Base-by-base conservation (phyloP, 1,140 invertebrate species). In the Melipona quadrifasciata region DNA sequence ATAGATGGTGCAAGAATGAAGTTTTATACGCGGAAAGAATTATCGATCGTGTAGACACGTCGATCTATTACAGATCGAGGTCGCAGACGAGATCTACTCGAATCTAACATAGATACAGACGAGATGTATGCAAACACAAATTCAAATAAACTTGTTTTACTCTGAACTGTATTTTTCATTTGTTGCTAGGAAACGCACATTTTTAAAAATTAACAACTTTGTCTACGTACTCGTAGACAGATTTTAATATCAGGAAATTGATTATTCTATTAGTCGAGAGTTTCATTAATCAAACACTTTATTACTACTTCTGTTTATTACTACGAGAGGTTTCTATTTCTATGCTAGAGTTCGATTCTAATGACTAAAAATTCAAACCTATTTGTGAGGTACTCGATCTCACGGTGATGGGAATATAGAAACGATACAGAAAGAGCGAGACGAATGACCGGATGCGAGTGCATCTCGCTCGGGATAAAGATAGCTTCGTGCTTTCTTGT, bases 401-500 rank as follows among this genome's bases (percentile, higher is more conserved):
- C 39, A 0, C 8, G 58, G n/a, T 4, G 57, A 39, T 27, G 24
- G 53, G 21, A 31, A 51, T 11, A 17, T 12, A 31, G n/a, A 17
- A 57, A 81, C 53, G 71, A 65, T 19, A 67, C 67, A n/a, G 70
- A 16, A 70, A 19, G 65, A 67, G 31, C 11, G 65, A 31, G 17
- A 67, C 16, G 27, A 67, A 8, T n/a, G 51, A 75, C 82, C 86
- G 83, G 82, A 87, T 85, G 72, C 82, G 19, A 19, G n/a, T 21
- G 75, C 65, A 39, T 53, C 81, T 84, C 34, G 24, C 65, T 58
- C 65, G 57, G 57, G 82, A 85, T 85, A 87, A 87, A 87, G 86
- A 87, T 87, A 87, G 86, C 83, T 34, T 47, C n/a, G 51, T 19
- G 70, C 64, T 34, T 71, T 84, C 82, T 84, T 80, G 74, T 80